Conservation (phyloP, 1,140 invertebrate species). For the Gonioctena quinquepunctata region DNA sequence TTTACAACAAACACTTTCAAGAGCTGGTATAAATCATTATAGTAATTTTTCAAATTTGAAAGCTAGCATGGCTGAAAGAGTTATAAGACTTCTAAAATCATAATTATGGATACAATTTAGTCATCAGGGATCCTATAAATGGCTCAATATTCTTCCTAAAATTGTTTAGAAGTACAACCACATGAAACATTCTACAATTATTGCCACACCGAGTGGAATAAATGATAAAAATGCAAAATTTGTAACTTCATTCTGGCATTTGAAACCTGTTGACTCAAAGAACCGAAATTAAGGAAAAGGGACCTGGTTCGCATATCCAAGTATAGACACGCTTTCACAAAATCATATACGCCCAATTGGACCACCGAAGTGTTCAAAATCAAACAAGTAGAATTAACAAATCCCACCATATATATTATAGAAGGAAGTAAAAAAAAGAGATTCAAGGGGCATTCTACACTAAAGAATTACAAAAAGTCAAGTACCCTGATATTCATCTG, state of each 20-base stretch:
- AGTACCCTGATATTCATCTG: no score
- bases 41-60: conserved; percentile 1
- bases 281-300: background rate
- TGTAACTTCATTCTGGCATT: no score
- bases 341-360: no score
- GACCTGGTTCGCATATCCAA: background rate
- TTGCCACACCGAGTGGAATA: background rate
- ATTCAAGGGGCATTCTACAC: no score
- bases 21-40: background rate
- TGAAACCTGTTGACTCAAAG: background rate
- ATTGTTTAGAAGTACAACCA: background rate
- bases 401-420: no score
- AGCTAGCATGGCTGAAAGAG: background rate
- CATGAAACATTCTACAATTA: background rate
- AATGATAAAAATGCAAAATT: no score
- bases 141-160: conserved; percentile 1
- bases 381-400: no score
- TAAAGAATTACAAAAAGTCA: no score
- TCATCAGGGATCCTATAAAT: conserved; percentile 4
- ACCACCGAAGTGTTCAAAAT: no score
- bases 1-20: background rate
- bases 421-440: no score
- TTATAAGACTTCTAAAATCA: background rate
- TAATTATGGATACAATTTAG: background rate
- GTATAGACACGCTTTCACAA: background rate